Conservation (phyloP, 1,140 invertebrate species). For the Metopolophium dirhodum region DNA sequence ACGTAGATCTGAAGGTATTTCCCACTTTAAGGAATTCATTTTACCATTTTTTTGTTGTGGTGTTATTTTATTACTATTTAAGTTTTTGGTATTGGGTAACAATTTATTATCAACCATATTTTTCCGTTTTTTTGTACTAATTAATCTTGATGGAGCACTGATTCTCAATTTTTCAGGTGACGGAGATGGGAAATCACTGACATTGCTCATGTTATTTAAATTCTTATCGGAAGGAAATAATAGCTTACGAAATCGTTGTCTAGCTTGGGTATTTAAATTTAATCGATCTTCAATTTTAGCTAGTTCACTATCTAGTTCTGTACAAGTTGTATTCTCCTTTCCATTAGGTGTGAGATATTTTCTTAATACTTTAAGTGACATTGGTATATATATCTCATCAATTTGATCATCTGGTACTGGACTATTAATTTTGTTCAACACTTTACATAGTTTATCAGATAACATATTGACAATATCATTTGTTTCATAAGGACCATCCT, state of each 20-base stretch:
- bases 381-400: constrained; percentile 30
- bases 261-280: constrained; percentile 37
- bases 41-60: background rate
- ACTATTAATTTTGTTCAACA: constrained; percentile 22
- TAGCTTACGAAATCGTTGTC: constrained; percentile 41
- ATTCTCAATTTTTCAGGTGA: constrained; percentile 31
- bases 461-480: constrained; percentile 35
- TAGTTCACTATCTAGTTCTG: constrained; percentile 39
- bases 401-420: constrained; percentile 22
- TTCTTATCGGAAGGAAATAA: constrained; percentile 28
- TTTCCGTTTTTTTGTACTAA: constrained; percentile 31
- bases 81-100: background rate
- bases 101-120: background rate
- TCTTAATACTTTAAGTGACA: constrained; percentile 47
- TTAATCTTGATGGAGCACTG: constrained; percentile 44
- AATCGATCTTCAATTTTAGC: constrained; percentile 42
- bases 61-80: constrained; percentile 17
- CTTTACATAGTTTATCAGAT: constrained; percentile 37
- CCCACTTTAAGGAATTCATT: background rate
- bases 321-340: background rate
- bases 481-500: background rate
- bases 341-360: constrained; percentile 32
- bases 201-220: background rate
- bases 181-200: constrained; percentile 43
- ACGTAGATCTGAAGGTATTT: constrained; percentile 43